These are phyloP conservation scores for Drosophila azteca DNA, from an alignment of 1,140 invertebrate species.

Conservation along the genomic window DNA sequence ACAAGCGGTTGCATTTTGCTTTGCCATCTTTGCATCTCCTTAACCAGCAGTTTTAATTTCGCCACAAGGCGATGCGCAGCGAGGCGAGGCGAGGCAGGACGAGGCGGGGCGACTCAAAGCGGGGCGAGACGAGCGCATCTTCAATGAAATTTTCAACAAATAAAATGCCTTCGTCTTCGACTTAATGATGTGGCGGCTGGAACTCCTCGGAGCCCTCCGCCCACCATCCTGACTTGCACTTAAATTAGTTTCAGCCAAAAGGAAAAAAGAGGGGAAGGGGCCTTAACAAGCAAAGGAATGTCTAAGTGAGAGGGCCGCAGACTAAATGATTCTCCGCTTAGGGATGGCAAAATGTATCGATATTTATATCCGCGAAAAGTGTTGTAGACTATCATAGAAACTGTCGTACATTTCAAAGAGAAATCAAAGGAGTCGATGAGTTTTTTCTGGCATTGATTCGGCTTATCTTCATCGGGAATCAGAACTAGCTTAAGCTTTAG, in stretches of 20 bases:
- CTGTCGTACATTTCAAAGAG: too few species aligned
- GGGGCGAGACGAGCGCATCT: conserved; percentile 41
- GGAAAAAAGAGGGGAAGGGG: conserved; percentile 5
- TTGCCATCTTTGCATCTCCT: conserved; percentile 44
- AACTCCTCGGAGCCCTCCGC: background rate
- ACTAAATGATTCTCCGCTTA: background rate
- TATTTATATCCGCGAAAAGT: too few species aligned
- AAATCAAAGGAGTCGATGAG: too few species aligned
- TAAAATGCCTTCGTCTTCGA: conserved; percentile 57
- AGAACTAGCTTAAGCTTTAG: too few species aligned
- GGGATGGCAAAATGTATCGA: background rate
- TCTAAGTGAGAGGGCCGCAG: background rate
- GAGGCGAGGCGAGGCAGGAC: background rate
- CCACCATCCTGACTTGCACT: conserved; percentile 24
- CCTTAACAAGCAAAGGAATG: conserved; percentile 26
- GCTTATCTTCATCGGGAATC: too few species aligned
- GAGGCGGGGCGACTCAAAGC: conserved; percentile 3
- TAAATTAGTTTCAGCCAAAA: conserved; percentile 57
- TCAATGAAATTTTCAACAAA: conserved; percentile 72
- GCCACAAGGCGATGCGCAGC: conserved; percentile 38
- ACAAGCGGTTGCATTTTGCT: conserved; percentile 46
- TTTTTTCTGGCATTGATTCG: too few species aligned
- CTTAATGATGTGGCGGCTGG: conserved; percentile 69
- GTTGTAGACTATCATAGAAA: too few species aligned
- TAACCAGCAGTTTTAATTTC: conserved; percentile 76